Evolutionary conservation across 2,888 invertebrate genomes (phyloP), one percentile per base, ranked within the genome.

Genomic region (Venusia cambrica): DNA sequence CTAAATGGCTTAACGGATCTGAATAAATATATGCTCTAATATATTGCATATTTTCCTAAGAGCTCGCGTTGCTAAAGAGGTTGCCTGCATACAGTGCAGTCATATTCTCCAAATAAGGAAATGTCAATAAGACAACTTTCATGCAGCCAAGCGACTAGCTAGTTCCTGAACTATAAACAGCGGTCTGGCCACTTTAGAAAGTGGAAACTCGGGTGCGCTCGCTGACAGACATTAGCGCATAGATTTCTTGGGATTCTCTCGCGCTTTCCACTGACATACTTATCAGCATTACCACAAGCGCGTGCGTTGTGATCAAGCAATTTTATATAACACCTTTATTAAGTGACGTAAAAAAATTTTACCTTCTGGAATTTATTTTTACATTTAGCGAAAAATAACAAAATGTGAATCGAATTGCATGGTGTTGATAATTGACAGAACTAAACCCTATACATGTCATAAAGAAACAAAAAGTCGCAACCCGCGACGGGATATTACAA

Each of bases 251-350:
- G 81, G 85, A 87, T 70, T 83, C 78, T 83, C 83, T 77, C 75
- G 83, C 81, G 77, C 83, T 87, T 85, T 87, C 83, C 85, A 83
- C 74, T 83, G 80, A 76, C 85, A 85, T 68, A 83, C 80, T 77
- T 83, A 73, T 72, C 69, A 40, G 46, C 44, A 57, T 52, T 54
- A 56, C 54, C 49, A 32, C 30, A 47, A 41, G 44, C 29, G 34
- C 38, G n/a, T 41, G 36, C 38, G 22, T 40, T 33, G 25, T 14
- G 17, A 28, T 22, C 24, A 28, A 29, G 33, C 13, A 9, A 20
- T 7, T 26, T 4, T n/a, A 1, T 9, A n/a, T n/a, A n/a, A n/a
- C n/a, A n/a, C n/a, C n/a, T n/a, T n/a, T n/a, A n/a, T n/a, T n/a
- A n/a, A n/a, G n/a, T n/a, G n/a, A n/a, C n/a, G n/a, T n/a, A n/a